These are phyloP conservation scores for Eupithecia subumbrata DNA, from an alignment of 2,888 invertebrate species.

Conservation along the genomic window DNA sequence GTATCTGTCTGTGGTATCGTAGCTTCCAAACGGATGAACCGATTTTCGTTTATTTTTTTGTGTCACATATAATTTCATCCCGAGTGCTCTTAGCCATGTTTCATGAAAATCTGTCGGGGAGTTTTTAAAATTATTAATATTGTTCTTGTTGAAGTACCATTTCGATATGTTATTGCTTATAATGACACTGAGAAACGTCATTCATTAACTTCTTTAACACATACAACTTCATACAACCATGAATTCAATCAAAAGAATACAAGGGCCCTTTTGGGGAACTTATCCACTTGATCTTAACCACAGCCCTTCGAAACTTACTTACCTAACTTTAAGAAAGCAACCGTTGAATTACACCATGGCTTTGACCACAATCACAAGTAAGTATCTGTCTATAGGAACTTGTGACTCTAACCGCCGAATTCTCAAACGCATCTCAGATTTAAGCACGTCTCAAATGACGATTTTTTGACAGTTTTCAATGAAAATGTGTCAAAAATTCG, in stretches of 20 bases:
- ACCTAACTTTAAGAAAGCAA: conserved; percentile 28
- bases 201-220: neutral
- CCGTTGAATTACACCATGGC: conserved; percentile 35
- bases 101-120: too few species aligned
- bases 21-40: too few species aligned
- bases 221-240: neutral
- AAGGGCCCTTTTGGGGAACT: neutral
- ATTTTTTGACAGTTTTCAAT: too few species aligned
- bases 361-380: conserved; percentile 24
- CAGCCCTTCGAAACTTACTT: neutral
- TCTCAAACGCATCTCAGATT: too few species aligned
- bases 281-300: conserved; percentile 11
- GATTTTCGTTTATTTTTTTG: too few species aligned
- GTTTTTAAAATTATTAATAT: too few species aligned
- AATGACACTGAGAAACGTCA: neutral
- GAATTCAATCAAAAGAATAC: neutral
- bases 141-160: neutral
- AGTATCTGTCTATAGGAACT: neutral
- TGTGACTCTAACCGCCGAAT: neutral
- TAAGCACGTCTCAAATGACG: too few species aligned
- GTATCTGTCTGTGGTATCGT: too few species aligned
- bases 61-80: too few species aligned
- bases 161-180: neutral
- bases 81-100: too few species aligned
- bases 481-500: too few species aligned